A percentile compares a stretch with the other conserved stretches of the same genome.
These are phyloP conservation scores for Pseudomyrmex sp. DNA, from an alignment of 1,140 invertebrate species.

Conservation along the genomic window DNA sequence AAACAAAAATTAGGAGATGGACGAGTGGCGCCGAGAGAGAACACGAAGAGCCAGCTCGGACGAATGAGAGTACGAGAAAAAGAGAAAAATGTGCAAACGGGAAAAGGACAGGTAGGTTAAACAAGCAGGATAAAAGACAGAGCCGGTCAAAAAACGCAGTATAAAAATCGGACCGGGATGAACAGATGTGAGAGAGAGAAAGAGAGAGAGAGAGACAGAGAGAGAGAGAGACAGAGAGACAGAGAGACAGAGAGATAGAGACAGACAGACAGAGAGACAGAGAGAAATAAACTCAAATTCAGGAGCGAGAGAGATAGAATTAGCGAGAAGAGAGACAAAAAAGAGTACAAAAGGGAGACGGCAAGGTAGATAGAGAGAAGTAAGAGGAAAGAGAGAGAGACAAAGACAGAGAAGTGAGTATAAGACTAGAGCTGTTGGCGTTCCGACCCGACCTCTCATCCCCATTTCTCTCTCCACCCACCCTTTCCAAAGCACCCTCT, in stretches of 20 bases:
- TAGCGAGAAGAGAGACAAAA: slow-evolving; percentile 57
- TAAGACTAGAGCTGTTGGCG: slow-evolving; percentile 73
- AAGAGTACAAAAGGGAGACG: slow-evolving; percentile 36
- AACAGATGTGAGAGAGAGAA: not conserved
- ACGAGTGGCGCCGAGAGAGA: not conserved
- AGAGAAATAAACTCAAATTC: not conserved
- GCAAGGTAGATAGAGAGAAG: not conserved
- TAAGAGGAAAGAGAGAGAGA: not conserved
- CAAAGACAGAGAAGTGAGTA: slow-evolving; percentile 48
- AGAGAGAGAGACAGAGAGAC: slow-evolving; percentile 18
- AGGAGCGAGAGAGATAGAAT: slow-evolving; percentile 35
- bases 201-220: slow-evolving; percentile 1
- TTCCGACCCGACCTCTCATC: slow-evolving; percentile 74
- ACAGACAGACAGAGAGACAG: slow-evolving; percentile 2
- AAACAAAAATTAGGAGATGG: slow-evolving; percentile 30
- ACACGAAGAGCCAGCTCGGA: slow-evolving; percentile 10
- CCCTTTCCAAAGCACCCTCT: slow-evolving; percentile 51
- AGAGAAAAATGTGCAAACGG: slow-evolving; percentile 62
- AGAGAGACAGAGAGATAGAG: not conserved
- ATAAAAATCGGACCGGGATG: slow-evolving; percentile 39
- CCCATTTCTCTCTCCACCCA: slow-evolving; percentile 72
- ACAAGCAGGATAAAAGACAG: slow-evolving; percentile 8
- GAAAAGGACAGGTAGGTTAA: slow-evolving; percentile 39
- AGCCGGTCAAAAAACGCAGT: slow-evolving; percentile 16
- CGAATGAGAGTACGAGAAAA: slow-evolving; percentile 14